Percentiles rank a stretch among this genome's conserved stretches.
These are phyloP conservation scores for Pseudochirops corinnae DNA, from an alignment of 2,797 vertebrate species.

Conservation along the genomic window DNA sequence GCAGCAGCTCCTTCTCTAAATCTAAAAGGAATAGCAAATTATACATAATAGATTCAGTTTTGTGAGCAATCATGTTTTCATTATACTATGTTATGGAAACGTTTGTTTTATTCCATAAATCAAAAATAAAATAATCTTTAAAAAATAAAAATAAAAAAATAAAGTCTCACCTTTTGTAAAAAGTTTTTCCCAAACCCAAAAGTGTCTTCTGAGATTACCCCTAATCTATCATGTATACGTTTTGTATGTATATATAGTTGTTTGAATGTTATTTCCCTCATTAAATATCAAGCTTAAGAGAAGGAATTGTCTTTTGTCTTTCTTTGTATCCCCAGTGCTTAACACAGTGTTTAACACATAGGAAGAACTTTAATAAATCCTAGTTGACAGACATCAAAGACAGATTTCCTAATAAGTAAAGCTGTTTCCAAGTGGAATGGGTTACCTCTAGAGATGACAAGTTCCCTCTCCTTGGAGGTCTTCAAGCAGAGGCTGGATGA, in stretches of 20 bases:
- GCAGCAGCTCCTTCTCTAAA: too few species aligned
- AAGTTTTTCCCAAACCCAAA: not conserved
- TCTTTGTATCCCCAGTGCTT: not conserved
- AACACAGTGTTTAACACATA: not conserved
- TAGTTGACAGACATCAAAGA: not conserved
- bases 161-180: not conserved
- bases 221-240: not conserved
- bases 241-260: not conserved
- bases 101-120: too few species aligned
- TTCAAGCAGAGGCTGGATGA: not conserved
- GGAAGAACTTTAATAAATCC: not conserved
- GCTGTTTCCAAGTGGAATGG: not conserved
- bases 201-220: not conserved
- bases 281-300: not conserved
- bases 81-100: too few species aligned
- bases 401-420: not conserved
- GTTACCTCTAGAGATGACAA: not conserved
- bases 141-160: too few species aligned
- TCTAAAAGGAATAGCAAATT: too few species aligned
- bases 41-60: too few species aligned
- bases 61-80: too few species aligned
- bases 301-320: not conserved
- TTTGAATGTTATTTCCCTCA: not conserved
- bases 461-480: not conserved
- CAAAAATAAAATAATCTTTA: too few species aligned